Base-by-base conservation (phyloP, 2,797 vertebrate genomes). In the Manis pentadactyla region DNA sequence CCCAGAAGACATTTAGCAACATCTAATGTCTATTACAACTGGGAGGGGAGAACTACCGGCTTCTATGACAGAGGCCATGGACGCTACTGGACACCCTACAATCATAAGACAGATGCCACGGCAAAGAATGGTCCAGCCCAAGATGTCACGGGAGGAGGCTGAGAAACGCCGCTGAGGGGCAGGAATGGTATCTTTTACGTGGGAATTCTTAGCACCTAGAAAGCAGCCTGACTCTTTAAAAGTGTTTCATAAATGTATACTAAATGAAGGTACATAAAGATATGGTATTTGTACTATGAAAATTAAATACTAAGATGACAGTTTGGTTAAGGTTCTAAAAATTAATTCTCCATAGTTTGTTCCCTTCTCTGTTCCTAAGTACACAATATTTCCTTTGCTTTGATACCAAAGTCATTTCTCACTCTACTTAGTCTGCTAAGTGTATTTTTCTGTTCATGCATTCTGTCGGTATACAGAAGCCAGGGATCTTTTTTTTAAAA, bases 41-140 rank as follows among this genome's bases (percentile, higher is more conserved):
- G 19, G 23, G 63, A 77, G 39, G 19, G 4, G 4, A 1, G 57
- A 51, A 13, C 1, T 21, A 27, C 2, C 59, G 46, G 2, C 63
- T 66, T 66, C 14, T 29, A 1, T 31, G 21, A 8, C 19, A 51
- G n/a, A 63, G 13, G 11, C 34, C 29, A 81, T 2, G 19, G 17
- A 29, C 11, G 4, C 25, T 61, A 10, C 27, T 82, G 63, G 34
- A 69, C 23, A 81, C n/a, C 11, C 9, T n/a, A 14, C 1, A 29
- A 19, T n/a, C 12, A 23, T 27, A n/a, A 25, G 34, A 68, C 10
- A 25, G 11, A 2, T 8, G 23, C 17, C 18, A 17, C 0, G 0
- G 25, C 19, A 39, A 29, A 55, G 4, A 90, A 68, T 61, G 49
- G 61, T 34, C 13, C 31, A 87, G 31, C 34, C 21, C 21, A 10